Conservation (phyloP, 2,113 vertebrate genomes). For the Struthio camelus region DNA sequence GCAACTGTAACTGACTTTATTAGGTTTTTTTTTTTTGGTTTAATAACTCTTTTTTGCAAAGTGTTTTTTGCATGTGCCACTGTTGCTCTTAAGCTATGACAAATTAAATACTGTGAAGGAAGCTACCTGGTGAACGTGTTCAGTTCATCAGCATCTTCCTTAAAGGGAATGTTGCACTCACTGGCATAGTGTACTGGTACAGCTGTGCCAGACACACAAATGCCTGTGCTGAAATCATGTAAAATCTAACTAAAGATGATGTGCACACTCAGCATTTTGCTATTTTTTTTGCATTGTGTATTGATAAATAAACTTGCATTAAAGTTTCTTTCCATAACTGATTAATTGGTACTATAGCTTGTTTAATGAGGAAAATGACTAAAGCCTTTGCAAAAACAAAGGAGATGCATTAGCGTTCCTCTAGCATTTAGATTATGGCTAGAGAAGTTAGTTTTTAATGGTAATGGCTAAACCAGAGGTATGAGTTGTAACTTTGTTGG, state of each 20-base stretch:
- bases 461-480: background rate
- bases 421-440: background rate
- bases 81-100: background rate
- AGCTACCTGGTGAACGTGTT: background rate
- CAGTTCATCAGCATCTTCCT: background rate
- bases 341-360: background rate
- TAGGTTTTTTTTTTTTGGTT: background rate
- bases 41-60: background rate
- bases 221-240: background rate
- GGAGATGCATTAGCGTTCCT: background rate
- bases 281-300: conserved; percentile 39
- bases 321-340: background rate
- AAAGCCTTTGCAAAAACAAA: accelerated
- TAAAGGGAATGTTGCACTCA: conserved; percentile 38
- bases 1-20: accelerated
- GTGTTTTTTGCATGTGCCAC: background rate
- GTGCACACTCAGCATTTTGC: background rate
- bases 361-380: background rate
- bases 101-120: conserved; percentile 23
- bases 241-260: background rate
- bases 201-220: background rate
- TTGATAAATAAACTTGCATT: conserved; percentile 43
- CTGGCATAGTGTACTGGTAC: background rate
- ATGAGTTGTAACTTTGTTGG: background rate
- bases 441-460: background rate